Percentiles rank a stretch among this genome's conserved stretches.
Evolutionary conservation across 1,140 invertebrate species (phyloP).

Genomic region (Drosophila elegans): DNA sequence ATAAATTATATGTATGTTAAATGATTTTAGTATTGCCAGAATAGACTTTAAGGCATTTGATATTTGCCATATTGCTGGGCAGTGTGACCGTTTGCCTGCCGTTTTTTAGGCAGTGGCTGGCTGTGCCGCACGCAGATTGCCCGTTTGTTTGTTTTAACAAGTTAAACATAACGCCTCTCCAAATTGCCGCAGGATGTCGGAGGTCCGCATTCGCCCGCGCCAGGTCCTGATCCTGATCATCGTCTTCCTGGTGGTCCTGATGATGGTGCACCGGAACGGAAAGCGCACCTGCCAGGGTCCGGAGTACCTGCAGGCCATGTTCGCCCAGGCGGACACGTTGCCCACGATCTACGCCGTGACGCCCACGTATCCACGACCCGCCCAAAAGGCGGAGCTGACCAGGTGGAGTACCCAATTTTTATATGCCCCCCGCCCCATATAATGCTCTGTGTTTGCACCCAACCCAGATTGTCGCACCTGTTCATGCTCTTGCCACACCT

Average conservation of each 20-base stretch:
- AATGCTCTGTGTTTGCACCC: background rate
- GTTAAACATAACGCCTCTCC: background rate
- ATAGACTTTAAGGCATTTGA: background rate
- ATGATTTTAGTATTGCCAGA: background rate
- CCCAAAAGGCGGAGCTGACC: constrained; percentile 98
- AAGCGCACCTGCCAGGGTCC: constrained; percentile 74
- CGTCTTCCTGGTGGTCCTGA: constrained; percentile 69
- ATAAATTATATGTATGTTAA: background rate
- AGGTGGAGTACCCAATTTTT: constrained; percentile 86
- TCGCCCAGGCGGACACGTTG: constrained; percentile 84
- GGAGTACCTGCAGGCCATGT: constrained; percentile 76
- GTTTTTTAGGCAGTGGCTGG: background rate
- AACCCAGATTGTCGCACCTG: constrained; percentile 93
- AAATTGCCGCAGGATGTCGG: constrained; percentile 54
- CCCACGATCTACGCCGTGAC: constrained; percentile 95
- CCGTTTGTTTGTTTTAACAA: constrained; percentile 10
- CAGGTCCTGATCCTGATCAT: constrained; percentile 79
- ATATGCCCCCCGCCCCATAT: too few species aligned
- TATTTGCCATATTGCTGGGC: too few species aligned
- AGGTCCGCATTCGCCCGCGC: constrained; percentile 78
- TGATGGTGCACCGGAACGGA: constrained; percentile 76
- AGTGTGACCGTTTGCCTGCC: background rate
- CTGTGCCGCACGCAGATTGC: too few species aligned
- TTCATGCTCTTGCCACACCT: constrained; percentile 94
- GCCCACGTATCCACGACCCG: constrained; percentile 94